Base-by-base conservation (phyloP, 2,888 invertebrate species). In the Crematogaster levior region DNA sequence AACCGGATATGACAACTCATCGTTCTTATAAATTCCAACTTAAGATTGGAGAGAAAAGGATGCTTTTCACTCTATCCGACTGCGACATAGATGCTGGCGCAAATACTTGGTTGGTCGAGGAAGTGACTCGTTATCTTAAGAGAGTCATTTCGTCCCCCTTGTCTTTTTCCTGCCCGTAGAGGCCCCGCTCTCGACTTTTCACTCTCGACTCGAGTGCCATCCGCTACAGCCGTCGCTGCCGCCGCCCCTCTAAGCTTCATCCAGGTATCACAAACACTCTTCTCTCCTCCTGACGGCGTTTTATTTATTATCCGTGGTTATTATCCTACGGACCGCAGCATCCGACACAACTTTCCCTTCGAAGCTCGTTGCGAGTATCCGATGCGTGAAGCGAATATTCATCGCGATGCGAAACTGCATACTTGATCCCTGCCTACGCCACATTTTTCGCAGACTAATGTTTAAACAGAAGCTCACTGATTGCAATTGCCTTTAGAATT, bases 301-400 rank as follows among this genome's bases (percentile, higher is more conserved):
- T 91, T 91, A 92, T 92, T 92, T 92, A 92, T 91, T 87, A 89
- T 89, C 87, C 86, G 84, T 75, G 82, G 83, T 89, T 86, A 85
- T 82, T n/a, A n/a, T 83, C 80, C 88, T 70, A 65, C 83, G 80
- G 73, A 85, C 83, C 68, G 86, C 81, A 46, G 46, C 43, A 79
- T 79, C 43, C 46, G 82, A 77, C n/a, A 46, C 79, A 84, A 81
- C 88, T 85, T 85, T 85, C 77, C 83, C 81, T 82, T 85, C 83
- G 86, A 86, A 85, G 82, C 81, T 85, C 65, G 80, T 10, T 82
- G 85, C 84, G 88, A 86, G 12, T 89, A 91, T 90, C 85, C 91
- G 90, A 92, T 91, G 92, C 92, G 91, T 90, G 91, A 92, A 92
- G 86, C 88, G 86, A 88, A 90, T 90, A 92, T 91, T 92, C 90